A percentile compares a stretch with the other conserved stretches of the same genome.
Conservation (phyloP, 2,113 vertebrate species). For the Cercocebus atys region DNA sequence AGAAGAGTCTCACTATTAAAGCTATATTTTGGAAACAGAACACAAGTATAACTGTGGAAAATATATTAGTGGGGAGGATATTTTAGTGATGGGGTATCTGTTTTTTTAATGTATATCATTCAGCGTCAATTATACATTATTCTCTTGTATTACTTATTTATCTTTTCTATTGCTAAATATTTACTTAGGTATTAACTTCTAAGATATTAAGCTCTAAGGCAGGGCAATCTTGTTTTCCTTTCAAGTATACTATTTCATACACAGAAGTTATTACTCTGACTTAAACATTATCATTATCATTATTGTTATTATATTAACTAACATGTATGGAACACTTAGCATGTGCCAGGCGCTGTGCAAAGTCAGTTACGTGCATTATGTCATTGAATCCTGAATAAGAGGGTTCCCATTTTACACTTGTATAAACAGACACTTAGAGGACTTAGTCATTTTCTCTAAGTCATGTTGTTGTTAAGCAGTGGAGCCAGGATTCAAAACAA, state of each 20-base stretch:
- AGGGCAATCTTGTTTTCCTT: neutral
- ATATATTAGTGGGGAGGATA: neutral
- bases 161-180: neutral
- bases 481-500: neutral
- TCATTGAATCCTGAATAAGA: neutral
- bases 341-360: neutral
- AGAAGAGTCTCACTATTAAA: neutral
- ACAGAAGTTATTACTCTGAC: neutral
- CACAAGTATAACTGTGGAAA: neutral
- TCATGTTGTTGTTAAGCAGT: neutral
- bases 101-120: neutral
- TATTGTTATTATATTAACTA: neutral
- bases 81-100: neutral
- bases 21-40: neutral
- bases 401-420: neutral
- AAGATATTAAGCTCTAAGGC: neutral
- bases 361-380: neutral
- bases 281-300: neutral
- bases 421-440: neutral
- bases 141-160: neutral
- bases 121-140: neutral
- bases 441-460: neutral
- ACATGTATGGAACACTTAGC: neutral
- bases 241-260: neutral
- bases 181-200: neutral